phyloP scores from a whole-genome alignment of 2,888 invertebrate genomes.

The Nysson spinosus region DNA sequence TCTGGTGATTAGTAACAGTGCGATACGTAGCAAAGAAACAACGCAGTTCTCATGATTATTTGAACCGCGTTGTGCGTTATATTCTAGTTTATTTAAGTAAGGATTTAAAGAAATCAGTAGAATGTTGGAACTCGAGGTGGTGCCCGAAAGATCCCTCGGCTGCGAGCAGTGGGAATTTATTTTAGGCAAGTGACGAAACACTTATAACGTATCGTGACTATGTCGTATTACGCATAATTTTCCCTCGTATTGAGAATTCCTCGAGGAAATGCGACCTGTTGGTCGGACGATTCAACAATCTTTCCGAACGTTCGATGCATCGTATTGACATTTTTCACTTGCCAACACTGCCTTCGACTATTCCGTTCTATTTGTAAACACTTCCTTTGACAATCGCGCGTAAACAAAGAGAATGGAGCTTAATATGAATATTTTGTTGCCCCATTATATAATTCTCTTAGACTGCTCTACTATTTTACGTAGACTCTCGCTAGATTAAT shows the following conservation, averaged over 20 bases:
- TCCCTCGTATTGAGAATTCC: slow-evolving; percentile 18
- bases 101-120: slow-evolving; percentile 14
- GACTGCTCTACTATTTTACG: background rate
- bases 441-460: slow-evolving; percentile 67
- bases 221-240: slow-evolving; percentile 60
- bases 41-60: slow-evolving; percentile 71
- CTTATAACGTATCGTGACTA: slow-evolving; percentile 37
- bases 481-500: too few relatives aligned
- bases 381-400: slow-evolving; percentile 67
- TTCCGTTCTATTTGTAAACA: slow-evolving; percentile 59
- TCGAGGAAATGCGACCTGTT: background rate
- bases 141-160: slow-evolving; percentile 96
- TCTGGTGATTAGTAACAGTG: slow-evolving; percentile 70
- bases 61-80: slow-evolving; percentile 58
- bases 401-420: slow-evolving; percentile 68
- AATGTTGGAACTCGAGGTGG: slow-evolving; percentile 98
- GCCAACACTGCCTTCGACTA: slow-evolving; percentile 6
- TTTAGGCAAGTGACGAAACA: slow-evolving; percentile 85
- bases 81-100: slow-evolving; percentile 44
- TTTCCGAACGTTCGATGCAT: background rate
- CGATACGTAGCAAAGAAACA: slow-evolving; percentile 70
- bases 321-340: slow-evolving; percentile 26
- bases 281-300: background rate
- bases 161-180: slow-evolving; percentile 99
- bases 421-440: slow-evolving; percentile 45